Percentiles rank a stretch among this genome's conserved stretches.
Evolutionary conservation across 2,888 invertebrate species (phyloP).

Genomic region (Chrysolina oricalcia): DNA sequence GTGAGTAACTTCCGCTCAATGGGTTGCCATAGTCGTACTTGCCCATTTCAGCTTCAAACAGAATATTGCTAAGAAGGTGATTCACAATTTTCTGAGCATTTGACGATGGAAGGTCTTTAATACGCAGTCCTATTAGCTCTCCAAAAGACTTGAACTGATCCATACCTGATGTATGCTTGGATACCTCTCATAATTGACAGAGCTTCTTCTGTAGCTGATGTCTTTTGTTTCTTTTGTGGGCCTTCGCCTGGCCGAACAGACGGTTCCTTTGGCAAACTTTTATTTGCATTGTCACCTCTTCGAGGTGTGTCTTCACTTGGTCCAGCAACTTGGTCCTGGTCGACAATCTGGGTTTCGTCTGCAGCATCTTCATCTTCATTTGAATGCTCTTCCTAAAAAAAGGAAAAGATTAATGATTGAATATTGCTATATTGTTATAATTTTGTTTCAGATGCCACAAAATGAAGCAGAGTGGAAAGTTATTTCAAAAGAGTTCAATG

Average conservation of each 20-base stretch:
- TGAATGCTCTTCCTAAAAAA: constrained; percentile 29
- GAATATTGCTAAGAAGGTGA: constrained; percentile 22
- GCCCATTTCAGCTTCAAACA: constrained; percentile 42
- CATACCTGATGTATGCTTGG: constrained; percentile 16
- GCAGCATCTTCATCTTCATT: constrained; percentile 35
- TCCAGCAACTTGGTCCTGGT: constrained; percentile 24
- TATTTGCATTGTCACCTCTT: not conserved
- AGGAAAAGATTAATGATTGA: constrained; percentile 1
- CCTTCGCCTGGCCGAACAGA: constrained; percentile 11
- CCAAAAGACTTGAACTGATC: constrained; percentile 25
- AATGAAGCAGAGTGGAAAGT: constrained; percentile 35
- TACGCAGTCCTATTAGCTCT: constrained; percentile 24
- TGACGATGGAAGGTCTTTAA: constrained; percentile 25
- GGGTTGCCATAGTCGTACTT: constrained; percentile 34
- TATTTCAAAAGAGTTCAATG: constrained; percentile 33
- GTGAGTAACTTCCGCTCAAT: constrained; percentile 23
- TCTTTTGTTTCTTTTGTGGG: constrained; percentile 10
- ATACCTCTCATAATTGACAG: constrained; percentile 26
- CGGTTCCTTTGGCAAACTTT: not conserved
- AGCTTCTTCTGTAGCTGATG: constrained; percentile 23
- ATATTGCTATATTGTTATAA: constrained; percentile 20
- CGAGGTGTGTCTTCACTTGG: not conserved
- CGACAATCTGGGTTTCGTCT: constrained; percentile 32
- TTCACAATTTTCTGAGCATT: constrained; percentile 20
- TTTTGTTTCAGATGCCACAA: constrained; percentile 40